phyloP scores from a whole-genome alignment of 2,113 vertebrate genomes.

The Genyomyrus donnyi region DNA sequence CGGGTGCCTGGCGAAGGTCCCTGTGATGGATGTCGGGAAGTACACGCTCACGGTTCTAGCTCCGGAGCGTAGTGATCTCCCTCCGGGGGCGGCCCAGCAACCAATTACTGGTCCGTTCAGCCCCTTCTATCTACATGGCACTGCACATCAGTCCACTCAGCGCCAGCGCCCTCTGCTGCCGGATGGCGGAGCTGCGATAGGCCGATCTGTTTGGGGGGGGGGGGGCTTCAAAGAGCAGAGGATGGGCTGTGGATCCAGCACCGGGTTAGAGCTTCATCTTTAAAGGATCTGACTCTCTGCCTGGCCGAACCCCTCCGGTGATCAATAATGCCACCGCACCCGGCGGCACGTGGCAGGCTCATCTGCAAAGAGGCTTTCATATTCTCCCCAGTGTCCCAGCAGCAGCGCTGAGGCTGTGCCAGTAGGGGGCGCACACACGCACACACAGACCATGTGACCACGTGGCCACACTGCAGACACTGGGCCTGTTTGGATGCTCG shows the following conservation, averaged over 20 bases:
- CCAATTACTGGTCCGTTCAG: constrained; percentile 44
- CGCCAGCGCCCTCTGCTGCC: background rate
- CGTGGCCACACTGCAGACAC: background rate
- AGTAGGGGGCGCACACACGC: background rate
- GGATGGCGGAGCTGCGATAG: constrained; percentile 20
- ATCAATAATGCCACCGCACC: constrained; percentile 34
- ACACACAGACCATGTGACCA: background rate
- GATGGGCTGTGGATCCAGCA: constrained; percentile 27
- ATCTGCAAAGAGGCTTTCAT: background rate
- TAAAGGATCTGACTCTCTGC: constrained; percentile 29
- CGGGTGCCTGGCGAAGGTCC: constrained; percentile 31
- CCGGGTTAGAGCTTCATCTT: constrained; percentile 38
- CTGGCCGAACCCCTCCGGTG: constrained; percentile 14
- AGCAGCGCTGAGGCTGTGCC: background rate
- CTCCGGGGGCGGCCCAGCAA: constrained; percentile 23
- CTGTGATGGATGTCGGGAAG: constrained; percentile 39
- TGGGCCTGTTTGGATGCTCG: background rate
- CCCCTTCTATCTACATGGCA: constrained; percentile 39
- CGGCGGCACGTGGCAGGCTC: background rate
- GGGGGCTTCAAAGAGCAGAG: constrained; percentile 21
- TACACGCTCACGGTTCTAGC: constrained; percentile 5
- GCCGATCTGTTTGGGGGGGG: background rate
- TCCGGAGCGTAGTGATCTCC: constrained; percentile 16
- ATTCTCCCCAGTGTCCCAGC: background rate
- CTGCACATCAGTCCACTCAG: constrained; percentile 17